phyloP scores from a whole-genome alignment of 2,888 invertebrate species.

The Campaea margaritaria region DNA sequence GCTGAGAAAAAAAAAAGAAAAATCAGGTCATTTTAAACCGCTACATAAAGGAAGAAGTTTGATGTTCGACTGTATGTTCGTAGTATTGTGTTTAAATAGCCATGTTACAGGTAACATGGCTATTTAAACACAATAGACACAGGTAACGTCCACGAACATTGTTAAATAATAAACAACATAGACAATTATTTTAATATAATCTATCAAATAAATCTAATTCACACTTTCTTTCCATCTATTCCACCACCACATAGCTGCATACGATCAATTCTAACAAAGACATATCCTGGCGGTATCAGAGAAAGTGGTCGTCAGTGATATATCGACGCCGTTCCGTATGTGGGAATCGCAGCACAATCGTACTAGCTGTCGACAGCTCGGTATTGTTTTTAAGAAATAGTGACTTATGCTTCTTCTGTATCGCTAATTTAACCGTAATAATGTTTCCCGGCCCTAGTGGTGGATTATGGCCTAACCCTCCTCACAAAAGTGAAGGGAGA shows the following conservation, averaged over 20 bases:
- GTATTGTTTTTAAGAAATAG: constrained; percentile 30
- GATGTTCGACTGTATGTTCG: too few relatives aligned
- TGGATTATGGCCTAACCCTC: too few relatives aligned
- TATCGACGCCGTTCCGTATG: constrained; percentile 40
- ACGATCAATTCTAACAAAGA: constrained; percentile 15
- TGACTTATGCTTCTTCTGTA: constrained; percentile 25
- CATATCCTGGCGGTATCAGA: constrained; percentile 50
- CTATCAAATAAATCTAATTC: background rate
- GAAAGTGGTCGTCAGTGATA: constrained; percentile 52
- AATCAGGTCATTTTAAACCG: too few relatives aligned
- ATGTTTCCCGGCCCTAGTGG: too few relatives aligned
- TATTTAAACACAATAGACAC: too few relatives aligned
- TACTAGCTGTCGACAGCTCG: constrained; percentile 9
- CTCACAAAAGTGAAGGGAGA: too few relatives aligned
- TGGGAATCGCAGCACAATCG: constrained; percentile 29
- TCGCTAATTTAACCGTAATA: too few relatives aligned
- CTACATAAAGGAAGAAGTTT: too few relatives aligned
- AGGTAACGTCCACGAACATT: too few relatives aligned
- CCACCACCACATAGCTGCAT: constrained; percentile 3
- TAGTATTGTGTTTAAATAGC: too few relatives aligned
- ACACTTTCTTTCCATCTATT: constrained; percentile 23
- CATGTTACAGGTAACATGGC: too few relatives aligned
- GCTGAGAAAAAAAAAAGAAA: too few relatives aligned
- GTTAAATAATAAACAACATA: background rate
- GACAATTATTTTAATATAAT: constrained; percentile 2